Evolutionary conservation across 2,888 invertebrate genomes (phyloP), one percentile per base, ranked within the genome.

Genomic region (Orchestes rusci): DNA sequence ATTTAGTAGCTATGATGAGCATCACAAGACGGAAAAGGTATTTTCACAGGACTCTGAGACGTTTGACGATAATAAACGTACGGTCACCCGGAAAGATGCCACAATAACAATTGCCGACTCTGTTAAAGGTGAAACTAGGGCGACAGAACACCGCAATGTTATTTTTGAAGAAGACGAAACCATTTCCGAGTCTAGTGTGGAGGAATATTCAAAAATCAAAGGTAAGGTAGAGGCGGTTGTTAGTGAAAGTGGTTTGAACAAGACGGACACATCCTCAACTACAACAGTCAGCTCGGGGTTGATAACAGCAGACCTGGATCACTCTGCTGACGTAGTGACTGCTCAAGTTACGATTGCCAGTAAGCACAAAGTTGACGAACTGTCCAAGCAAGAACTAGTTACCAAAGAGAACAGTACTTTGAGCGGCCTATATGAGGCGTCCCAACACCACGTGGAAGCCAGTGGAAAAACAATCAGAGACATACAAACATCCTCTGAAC

Each of bases 141-240:
- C 51, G 12, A 50, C 43, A 10, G 58, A 63, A 41, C 54, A 53
- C 40, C 59, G 58, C 55, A 59, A 63, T 46, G 48, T 52, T 13
- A 58, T 61, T 18, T 43, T 62, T 8, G 61, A 62, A 53, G 61
- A 63, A 50, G 62, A 65, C 37, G 62, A 65, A 51, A 59, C 58
- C 8, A 47, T 58, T 20, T 48, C 56, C 4, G 60, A 63, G 41
- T 56, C 58, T 15, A 30, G 48, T 4, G 35, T 42, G 4, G 53
- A 56, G 32, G 62, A 61, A 33, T 43, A 49, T 20, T 50, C 56
- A 8, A 54, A 56, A 40, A 40, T 54, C 16, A 54, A 56, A 45
- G 50, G 56, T 5, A 52, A 57, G 37, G 48, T 60, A 33, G 59
- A 56, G 20, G 54, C 56, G 16, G 53, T 32, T 2, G 35, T 56